Evolutionary conservation across 1,140 invertebrate species (phyloP), one percentile per base, ranked within the genome.

Genomic region (Pachypeltis micranthus): DNA sequence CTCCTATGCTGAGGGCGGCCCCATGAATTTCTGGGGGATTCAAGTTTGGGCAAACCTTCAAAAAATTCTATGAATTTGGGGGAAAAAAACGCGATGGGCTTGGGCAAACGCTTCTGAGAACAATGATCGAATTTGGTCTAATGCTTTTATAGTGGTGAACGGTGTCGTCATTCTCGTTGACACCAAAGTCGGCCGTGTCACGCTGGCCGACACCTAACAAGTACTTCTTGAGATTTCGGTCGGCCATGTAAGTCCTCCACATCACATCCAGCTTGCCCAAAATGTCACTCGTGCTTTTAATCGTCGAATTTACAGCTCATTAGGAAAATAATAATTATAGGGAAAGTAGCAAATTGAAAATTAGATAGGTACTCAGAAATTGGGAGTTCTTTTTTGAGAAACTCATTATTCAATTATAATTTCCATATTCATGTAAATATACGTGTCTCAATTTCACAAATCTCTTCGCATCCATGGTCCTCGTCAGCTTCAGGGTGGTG

Each of bases 51-150:
- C 47, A 51, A 51, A 51, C 47, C 47, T 51, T 51, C 10, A 51
- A 51, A 51, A 51, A 51, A 21, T 51, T 51, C 47, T 4, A 51
- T 51, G 47, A 21, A 16, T 51, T 51, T 51, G 47, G 47, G 47
- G 4, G 23, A 51, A 51, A 51, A 51, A 51, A 51, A 21, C 23
- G 12, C 47, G 19, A 51, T 51, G 47, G 47, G 12, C 23, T 51
- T 51, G 47, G 47, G 47, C 19, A 51, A 51, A 51, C 47, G 10
- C 47, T 51, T 51, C 19, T 21, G 47, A 51, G 4, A 10, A 14
- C 4, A 51, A 21, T 10, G 47, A 14, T 51, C 19, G 21, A 21
- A 4, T 14, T 10, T 21, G 10, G 10, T 4, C 47, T 16, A 10
- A 51, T 51, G 47, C 47, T 16, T 14, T 51, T 51, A 21, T 51